These are phyloP conservation scores for Caloenas nicobarica DNA, from an alignment of 2,113 vertebrate species.

Conservation along the genomic window DNA sequence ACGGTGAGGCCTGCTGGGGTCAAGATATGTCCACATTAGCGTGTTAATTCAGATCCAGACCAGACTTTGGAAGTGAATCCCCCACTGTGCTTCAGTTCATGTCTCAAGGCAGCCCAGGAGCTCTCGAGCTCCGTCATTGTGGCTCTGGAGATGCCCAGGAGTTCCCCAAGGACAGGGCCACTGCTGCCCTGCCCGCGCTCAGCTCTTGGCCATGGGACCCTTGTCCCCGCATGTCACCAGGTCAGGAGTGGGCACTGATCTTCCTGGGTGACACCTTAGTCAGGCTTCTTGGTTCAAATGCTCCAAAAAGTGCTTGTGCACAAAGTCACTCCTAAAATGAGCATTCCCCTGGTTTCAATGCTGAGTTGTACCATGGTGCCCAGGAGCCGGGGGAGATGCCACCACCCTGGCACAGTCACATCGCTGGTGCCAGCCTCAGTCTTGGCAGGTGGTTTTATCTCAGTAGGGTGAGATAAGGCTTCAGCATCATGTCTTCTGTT, in stretches of 20 bases:
- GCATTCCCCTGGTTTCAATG: neutral
- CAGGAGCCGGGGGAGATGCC: neutral
- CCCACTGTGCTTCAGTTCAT: neutral
- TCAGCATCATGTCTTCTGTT: neutral
- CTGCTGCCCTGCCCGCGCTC: neutral
- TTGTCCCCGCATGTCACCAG: fast-evolving
- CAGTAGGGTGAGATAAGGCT: neutral
- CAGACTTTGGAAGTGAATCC: neutral
- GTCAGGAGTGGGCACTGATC: neutral
- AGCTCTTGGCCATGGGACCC: neutral
- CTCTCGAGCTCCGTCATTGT: neutral
- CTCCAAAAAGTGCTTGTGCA: neutral
- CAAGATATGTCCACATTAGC: fast-evolving
- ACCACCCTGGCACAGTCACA: fast-evolving
- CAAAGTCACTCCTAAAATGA: neutral
- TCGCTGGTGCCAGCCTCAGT: neutral
- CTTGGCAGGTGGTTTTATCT: neutral
- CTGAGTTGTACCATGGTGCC: fast-evolving
- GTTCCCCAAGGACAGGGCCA: neutral
- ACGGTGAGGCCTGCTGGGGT: neutral
- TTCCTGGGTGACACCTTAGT: neutral
- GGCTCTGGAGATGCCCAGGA: neutral
- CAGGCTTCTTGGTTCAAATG: neutral
- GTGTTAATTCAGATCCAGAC: neutral
- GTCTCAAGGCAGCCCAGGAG: neutral